Evolutionary conservation across 1,140 invertebrate genomes (phyloP).

Genomic region (Macrobrachium nipponense): DNA sequence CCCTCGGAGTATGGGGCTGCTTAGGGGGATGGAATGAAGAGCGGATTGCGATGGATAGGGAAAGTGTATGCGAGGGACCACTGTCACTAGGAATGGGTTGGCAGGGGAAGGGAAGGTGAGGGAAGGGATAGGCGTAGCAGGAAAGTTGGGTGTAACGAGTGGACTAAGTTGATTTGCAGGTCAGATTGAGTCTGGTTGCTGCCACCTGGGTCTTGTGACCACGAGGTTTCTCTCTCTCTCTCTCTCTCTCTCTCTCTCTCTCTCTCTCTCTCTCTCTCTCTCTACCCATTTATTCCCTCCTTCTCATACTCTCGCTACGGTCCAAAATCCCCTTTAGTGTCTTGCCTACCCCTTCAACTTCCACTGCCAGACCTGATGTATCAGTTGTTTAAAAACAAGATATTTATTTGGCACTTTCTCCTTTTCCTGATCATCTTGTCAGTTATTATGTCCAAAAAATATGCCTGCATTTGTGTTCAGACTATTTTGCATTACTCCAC

Average conservation of each 20-base stretch:
- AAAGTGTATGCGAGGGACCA: not conserved
- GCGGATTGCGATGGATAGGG: not conserved
- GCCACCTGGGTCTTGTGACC: constrained; percentile 36
- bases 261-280: not conserved
- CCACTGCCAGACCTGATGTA: too few species aligned
- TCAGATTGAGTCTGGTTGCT: constrained; percentile 43
- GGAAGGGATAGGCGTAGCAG: not conserved
- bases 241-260: not conserved
- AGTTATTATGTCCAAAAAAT: not conserved
- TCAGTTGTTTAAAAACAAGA: not conserved
- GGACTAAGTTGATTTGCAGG: constrained; percentile 47
- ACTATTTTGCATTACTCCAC: not conserved
- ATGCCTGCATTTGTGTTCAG: too few species aligned
- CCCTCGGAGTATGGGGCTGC: too few species aligned
- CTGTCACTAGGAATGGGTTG: not conserved
- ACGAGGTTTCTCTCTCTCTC: not conserved
- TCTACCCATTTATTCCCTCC: too few species aligned
- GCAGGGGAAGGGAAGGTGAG: not conserved
- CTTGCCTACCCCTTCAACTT: not conserved
- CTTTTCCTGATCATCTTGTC: not conserved
- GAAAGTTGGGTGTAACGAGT: constrained; percentile 14
- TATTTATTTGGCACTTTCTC: not conserved
- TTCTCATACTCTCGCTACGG: not conserved
- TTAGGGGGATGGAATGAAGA: not conserved
- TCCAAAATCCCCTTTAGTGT: not conserved